Evolutionary conservation across 2,797 vertebrate genomes (phyloP), one percentile per base, ranked within the genome.

Genomic region (Sebastes diploproa): DNA sequence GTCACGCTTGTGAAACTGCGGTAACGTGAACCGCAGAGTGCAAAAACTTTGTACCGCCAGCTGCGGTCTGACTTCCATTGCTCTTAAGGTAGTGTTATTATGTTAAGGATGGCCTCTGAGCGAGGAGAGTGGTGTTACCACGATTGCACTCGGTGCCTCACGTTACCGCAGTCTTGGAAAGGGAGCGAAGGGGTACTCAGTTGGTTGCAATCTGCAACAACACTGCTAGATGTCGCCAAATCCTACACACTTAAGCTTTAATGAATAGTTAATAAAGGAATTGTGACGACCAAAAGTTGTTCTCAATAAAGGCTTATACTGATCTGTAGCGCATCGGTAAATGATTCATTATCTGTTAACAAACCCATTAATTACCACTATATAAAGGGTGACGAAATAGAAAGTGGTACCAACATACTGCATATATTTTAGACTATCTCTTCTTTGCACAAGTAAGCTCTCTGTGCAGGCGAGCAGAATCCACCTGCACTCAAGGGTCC

Each of bases 401-500:
- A 74, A 25, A 18, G 13, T 69, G 42, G 11, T 32, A 7, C 59
- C 50, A 27, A 20, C 61, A 25, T 25, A 22, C 27, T 59, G n/a
- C 16, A 52, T 59, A 38, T 72, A 65, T 72, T 83, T 76, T 27
- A 16, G n/a, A 13, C 59, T 75, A 27, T 79, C 27, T 72, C 23
- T 65, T 72, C 74, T 67, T 66, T 73, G 32, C 59, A 2, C 20
- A 16, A 38, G 38, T 67, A 29, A 60, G 32, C 20, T 6, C 61
- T 61, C 27, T 60, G 23, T 68, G 52, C 38, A 64, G 75, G 36
- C 20, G 25, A 63, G 67, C 80, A 62, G 66, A 70, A 36, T 80
- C 38, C 64, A 82, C 62, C 72, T 86, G 80, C 67, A 74, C 84
- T 66, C 18, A 1, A 75, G 69, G 68, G 46, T 22, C 50, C 5